Evolutionary conservation across 2,113 vertebrate genomes (phyloP).

Genomic region (Cygnus atratus): DNA sequence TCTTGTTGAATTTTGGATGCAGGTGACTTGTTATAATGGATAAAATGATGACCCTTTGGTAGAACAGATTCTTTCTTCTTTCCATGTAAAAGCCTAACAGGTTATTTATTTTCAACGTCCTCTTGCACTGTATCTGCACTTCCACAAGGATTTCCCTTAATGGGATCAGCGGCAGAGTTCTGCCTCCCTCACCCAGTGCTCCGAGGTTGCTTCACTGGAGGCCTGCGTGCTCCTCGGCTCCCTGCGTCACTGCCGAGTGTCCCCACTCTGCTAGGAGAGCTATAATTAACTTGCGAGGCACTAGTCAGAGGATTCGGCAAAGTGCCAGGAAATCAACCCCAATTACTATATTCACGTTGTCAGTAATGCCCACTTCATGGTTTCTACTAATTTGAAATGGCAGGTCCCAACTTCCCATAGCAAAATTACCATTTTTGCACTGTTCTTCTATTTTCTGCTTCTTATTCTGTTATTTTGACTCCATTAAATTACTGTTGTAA

Average conservation of each 20-base stretch:
- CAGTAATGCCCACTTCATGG: slow-evolving; percentile 83
- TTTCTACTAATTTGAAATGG: slow-evolving; percentile 82
- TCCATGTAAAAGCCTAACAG: background rate
- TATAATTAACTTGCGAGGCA: slow-evolving; percentile 85
- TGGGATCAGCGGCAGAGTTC: background rate
- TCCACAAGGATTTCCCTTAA: background rate
- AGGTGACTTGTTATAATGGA: background rate
- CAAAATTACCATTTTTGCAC: slow-evolving; percentile 68
- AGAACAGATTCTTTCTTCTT: background rate
- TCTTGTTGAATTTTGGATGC: slow-evolving; percentile 4
- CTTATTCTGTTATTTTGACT: slow-evolving; percentile 55
- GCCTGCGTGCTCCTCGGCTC: slow-evolving; percentile 59
- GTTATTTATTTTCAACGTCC: background rate
- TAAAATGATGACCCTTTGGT: background rate
- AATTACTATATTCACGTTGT: slow-evolving; percentile 86
- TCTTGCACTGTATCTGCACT: background rate
- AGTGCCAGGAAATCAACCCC: slow-evolving; percentile 86
- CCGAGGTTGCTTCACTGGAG: slow-evolving; percentile 53
- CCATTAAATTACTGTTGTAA: slow-evolving; percentile 48
- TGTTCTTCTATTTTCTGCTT: slow-evolving; percentile 57
- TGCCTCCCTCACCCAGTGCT: background rate
- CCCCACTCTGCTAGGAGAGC: slow-evolving; percentile 76
- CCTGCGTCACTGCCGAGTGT: slow-evolving; percentile 61
- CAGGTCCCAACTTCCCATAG: slow-evolving; percentile 76
- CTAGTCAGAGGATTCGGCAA: slow-evolving; percentile 77